Evolutionary conservation across 2,113 vertebrate species (phyloP).

Genomic region (Hippoglossus stenolepis): DNA sequence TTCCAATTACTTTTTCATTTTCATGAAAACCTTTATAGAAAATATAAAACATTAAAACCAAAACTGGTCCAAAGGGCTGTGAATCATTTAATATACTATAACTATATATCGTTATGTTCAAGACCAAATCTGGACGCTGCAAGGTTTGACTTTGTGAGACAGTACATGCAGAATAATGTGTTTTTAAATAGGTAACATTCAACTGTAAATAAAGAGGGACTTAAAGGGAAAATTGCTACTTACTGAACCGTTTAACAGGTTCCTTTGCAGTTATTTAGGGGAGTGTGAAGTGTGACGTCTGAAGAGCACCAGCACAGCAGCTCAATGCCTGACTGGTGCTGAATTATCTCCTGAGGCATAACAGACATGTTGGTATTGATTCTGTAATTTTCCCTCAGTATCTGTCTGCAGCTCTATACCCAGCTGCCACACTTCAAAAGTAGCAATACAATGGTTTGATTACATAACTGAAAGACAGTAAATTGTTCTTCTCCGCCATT

Average conservation of each 20-base stretch:
- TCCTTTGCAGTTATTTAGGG: constrained; percentile 3
- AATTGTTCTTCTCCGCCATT: not conserved
- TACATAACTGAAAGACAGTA: constrained; percentile 41
- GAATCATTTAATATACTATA: not conserved
- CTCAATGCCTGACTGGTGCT: constrained; percentile 10
- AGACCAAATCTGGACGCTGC: no score
- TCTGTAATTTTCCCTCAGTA: constrained; percentile 24
- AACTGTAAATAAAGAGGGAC: not conserved
- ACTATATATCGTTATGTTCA: not conserved
- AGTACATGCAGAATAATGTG: not conserved
- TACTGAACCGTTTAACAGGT: not conserved
- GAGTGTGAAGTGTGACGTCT: not conserved
- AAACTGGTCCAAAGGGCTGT: no score
- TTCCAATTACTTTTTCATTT: not conserved
- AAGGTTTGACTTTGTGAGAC: no score
- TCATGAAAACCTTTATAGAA: not conserved
- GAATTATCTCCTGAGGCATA: constrained; percentile 29
- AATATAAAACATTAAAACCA: not conserved
- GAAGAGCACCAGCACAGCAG: not conserved
- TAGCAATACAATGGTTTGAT: constrained; percentile 28
- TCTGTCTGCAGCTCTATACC: constrained; percentile 20
- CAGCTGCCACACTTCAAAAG: constrained; percentile 21
- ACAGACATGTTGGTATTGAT: not conserved
- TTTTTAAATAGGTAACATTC: not conserved
- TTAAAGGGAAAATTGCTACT: not conserved